These are phyloP conservation scores for Tarsius wallacei DNA, from an alignment of 2,797 vertebrate species.

Conservation along the genomic window DNA sequence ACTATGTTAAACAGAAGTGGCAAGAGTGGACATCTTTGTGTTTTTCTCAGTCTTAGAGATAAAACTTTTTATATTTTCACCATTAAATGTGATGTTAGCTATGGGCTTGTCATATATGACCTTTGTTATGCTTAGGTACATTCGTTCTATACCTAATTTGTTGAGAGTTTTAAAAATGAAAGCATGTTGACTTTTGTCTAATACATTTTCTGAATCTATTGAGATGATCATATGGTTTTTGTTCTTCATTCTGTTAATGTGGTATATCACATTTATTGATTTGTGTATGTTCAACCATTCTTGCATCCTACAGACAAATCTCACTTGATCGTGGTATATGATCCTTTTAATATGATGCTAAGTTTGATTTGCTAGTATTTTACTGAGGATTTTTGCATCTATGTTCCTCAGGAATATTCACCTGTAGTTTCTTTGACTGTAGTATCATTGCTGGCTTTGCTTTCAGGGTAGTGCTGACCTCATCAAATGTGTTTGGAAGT, in stretches of 20 bases:
- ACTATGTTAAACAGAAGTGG: neutral
- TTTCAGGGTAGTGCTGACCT: too few relatives aligned
- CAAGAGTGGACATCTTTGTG: neutral
- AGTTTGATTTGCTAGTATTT: neutral
- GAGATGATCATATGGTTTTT: neutral
- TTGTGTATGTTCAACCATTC: neutral
- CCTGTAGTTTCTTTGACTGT: neutral
- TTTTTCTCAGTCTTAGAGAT: neutral
- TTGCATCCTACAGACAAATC: neutral
- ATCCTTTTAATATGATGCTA: neutral
- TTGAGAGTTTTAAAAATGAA: neutral
- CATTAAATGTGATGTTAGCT: neutral
- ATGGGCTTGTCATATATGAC: neutral
- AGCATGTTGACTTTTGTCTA: neutral
- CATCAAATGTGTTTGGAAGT: too few relatives aligned
- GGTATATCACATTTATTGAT: neutral
- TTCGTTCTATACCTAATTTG: neutral
- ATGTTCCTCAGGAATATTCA: neutral
- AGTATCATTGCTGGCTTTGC: too few relatives aligned
- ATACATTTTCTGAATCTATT: neutral
- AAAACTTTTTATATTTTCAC: neutral
- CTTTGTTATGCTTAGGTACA: neutral
- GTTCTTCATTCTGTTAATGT: neutral
- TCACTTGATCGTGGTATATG: neutral
- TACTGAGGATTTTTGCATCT: neutral